phyloP scores from a whole-genome alignment of 2,888 invertebrate species.

The Patella depressa region DNA sequence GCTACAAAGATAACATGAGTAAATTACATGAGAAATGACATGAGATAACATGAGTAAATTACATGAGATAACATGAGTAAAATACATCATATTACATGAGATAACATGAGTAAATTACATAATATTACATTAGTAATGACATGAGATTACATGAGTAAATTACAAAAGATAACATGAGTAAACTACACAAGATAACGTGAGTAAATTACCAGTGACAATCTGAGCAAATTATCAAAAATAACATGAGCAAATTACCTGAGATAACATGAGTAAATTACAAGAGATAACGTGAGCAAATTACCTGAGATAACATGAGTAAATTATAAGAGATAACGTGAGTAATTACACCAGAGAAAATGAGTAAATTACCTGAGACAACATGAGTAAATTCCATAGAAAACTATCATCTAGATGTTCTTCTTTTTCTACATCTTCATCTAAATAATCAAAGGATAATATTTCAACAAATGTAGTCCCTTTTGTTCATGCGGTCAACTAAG shows the following conservation, averaged over 20 bases:
- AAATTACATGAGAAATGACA: no score
- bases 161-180: slow-evolving; percentile 73
- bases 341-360: neutral
- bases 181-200: no score
- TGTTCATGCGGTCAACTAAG: no score
- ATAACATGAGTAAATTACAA: no score
- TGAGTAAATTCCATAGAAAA: slow-evolving; percentile 82
- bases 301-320: no score
- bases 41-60: slow-evolving; percentile 27
- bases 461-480: no score
- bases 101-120: no score
- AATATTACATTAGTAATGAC: slow-evolving; percentile 63
- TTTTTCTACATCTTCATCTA: slow-evolving; percentile 76
- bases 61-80: slow-evolving; percentile 82
- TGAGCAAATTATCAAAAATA: no score
- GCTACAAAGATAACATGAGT: slow-evolving; percentile 48
- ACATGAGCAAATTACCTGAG: no score
- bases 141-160: slow-evolving; percentile 82
- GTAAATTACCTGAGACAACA: slow-evolving; percentile 78
- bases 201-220: no score
- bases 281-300: no score
- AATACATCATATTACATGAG: slow-evolving; percentile 74
- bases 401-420: slow-evolving; percentile 86
- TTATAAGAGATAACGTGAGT: no score
- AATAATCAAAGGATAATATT: slow-evolving; percentile 24